Percentiles rank a stretch among this genome's conserved stretches.
phyloP scores from a whole-genome alignment of 2,113 vertebrate genomes.

The Hiodon alosoides region DNA sequence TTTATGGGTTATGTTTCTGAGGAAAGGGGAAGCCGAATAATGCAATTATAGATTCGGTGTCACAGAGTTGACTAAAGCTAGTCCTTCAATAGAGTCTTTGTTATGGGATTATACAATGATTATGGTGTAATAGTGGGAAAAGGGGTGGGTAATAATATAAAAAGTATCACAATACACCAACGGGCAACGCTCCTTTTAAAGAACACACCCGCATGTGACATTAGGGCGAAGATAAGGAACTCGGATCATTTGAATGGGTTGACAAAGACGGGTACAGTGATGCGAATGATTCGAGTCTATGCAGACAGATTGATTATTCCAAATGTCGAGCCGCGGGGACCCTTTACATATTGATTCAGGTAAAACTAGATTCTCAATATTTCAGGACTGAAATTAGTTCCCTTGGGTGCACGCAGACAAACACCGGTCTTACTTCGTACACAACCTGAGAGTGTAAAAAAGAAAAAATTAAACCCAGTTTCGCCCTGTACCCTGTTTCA shows the following conservation, averaged over 20 bases:
- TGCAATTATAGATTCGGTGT: slow-evolving; percentile 96
- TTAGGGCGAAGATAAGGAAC: slow-evolving; percentile 67
- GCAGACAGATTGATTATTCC: slow-evolving; percentile 85
- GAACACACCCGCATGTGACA: slow-evolving; percentile 71
- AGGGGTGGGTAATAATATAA: slow-evolving; percentile 87
- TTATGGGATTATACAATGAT: slow-evolving; percentile 99
- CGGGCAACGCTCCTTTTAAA: slow-evolving; percentile 79
- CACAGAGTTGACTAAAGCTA: slow-evolving; percentile 93
- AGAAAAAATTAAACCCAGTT: not conserved
- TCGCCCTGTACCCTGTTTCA: slow-evolving; percentile 11
- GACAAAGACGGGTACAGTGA: slow-evolving; percentile 69
- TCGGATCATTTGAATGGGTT: slow-evolving; percentile 68
- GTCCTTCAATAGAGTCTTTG: slow-evolving; percentile 96
- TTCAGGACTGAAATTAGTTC: slow-evolving; percentile 59
- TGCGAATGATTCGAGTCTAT: slow-evolving; percentile 71
- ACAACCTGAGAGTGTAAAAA: slow-evolving; percentile 19
- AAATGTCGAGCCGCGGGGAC: slow-evolving; percentile 77
- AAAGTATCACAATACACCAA: slow-evolving; percentile 82
- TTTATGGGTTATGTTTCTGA: slow-evolving; percentile 75
- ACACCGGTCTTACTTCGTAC: slow-evolving; percentile 23
- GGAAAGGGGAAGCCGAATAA: slow-evolving; percentile 76
- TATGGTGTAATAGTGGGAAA: slow-evolving; percentile 93
- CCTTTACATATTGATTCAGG: slow-evolving; percentile 79
- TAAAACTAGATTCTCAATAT: slow-evolving; percentile 70
- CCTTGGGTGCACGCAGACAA: slow-evolving; percentile 34